phyloP scores from a whole-genome alignment of 1,140 invertebrate species.

The Tetraneura akinire region DNA sequence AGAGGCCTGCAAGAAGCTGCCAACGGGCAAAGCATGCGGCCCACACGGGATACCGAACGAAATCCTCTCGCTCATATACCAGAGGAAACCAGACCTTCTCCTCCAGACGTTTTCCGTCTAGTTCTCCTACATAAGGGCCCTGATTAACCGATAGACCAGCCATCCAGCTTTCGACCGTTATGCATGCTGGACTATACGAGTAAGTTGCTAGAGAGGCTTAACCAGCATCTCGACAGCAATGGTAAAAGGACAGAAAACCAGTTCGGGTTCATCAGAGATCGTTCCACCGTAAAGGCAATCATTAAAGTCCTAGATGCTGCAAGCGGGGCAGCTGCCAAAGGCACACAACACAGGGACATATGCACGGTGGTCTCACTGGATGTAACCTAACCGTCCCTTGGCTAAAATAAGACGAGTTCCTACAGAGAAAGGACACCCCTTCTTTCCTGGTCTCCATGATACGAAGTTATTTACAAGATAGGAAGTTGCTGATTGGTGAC shows the following conservation, averaged over 20 bases:
- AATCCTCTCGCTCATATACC: not conserved
- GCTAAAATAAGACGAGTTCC: not conserved
- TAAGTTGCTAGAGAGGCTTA: not conserved
- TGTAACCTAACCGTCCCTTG: not conserved
- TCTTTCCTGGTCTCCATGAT: rapidly evolving
- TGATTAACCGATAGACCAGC: not conserved
- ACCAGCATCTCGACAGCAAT: not conserved
- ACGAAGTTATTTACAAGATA: not conserved
- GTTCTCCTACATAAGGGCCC: not conserved
- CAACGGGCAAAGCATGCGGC: not conserved
- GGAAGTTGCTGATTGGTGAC: not conserved
- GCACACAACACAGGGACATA: not conserved
- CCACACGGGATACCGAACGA: not conserved
- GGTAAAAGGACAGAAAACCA: not conserved
- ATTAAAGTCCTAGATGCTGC: rapidly evolving
- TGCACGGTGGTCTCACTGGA: not conserved
- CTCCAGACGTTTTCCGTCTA: not conserved
- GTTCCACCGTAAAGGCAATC: not conserved
- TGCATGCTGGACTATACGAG: not conserved
- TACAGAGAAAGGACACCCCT: rapidly evolving
- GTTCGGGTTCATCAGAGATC: not conserved
- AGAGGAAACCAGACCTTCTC: rapidly evolving
- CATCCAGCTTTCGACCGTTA: not conserved
- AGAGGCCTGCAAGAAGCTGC: not conserved
- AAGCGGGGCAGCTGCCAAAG: not conserved